Conservation (phyloP, 2,888 invertebrate genomes). For the Boloria euphrosyne region DNA sequence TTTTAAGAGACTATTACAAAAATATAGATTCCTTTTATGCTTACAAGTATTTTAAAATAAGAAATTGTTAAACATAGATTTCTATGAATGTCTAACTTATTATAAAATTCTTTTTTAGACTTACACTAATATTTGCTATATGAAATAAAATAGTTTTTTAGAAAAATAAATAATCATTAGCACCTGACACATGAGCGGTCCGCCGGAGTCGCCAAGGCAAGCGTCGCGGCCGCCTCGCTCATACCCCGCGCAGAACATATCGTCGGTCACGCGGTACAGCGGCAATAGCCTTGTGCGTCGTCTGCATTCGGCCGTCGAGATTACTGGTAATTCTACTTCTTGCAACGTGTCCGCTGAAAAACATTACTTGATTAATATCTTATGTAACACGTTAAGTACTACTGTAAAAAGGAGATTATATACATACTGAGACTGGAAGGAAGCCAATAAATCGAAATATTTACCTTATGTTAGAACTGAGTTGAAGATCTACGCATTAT, state of each 20-base stretch:
- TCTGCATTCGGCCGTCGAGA: constrained; percentile 89
- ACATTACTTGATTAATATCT: constrained; percentile 11
- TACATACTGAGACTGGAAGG: too few relatives aligned
- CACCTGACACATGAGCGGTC: constrained; percentile 90
- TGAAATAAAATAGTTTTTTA: background rate
- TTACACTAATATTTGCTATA: background rate
- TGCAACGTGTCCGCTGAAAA: constrained; percentile 89
- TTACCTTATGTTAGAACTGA: too few relatives aligned
- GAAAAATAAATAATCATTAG: background rate
- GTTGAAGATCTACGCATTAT: too few relatives aligned
- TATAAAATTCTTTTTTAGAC: background rate
- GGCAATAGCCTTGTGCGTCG: constrained; percentile 88
- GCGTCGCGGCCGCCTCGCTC: constrained; percentile 91
- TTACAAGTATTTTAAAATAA: too few relatives aligned
- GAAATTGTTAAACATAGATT: too few relatives aligned
- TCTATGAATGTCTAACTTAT: too few relatives aligned
- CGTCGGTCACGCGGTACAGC: constrained; percentile 88
- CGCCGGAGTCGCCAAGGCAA: constrained; percentile 91
- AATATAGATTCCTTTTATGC: too few relatives aligned
- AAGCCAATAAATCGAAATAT: too few relatives aligned
- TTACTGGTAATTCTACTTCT: constrained; percentile 90
- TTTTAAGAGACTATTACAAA: too few relatives aligned
- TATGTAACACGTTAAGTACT: background rate
- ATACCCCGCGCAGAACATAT: constrained; percentile 92
- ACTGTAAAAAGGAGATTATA: too few relatives aligned